A percentile compares a stretch with the other conserved stretches of the same genome.
These are phyloP conservation scores for Austrolebias charrua DNA, from an alignment of 2,797 vertebrate genomes.

Conservation along the genomic window DNA sequence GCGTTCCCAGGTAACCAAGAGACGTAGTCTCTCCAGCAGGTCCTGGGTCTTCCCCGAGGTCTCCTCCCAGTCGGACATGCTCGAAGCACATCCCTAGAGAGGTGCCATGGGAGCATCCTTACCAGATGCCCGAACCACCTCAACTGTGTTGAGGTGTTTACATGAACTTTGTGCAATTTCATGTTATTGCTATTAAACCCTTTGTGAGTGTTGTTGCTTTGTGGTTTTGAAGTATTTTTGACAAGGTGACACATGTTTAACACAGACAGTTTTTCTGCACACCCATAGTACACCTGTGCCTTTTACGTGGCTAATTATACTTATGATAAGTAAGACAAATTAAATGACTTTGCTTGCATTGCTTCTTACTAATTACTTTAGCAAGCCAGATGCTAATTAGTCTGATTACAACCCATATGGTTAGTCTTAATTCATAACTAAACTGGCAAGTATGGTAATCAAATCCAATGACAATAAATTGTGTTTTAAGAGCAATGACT, in stretches of 20 bases:
- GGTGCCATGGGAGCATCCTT: too few relatives aligned
- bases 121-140: too few relatives aligned
- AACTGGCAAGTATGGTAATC: constrained; percentile 34
- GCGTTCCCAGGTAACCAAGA: too few relatives aligned
- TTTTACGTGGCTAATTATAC: constrained; percentile 73
- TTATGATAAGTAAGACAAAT: constrained; percentile 77
- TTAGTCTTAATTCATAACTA: constrained; percentile 46
- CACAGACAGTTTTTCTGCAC: constrained; percentile 67
- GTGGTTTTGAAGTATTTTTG: constrained; percentile 60
- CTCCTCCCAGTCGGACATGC: too few relatives aligned
- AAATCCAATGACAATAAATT: constrained; percentile 16
- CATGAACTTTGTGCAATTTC: constrained; percentile 25
- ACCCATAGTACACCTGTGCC: constrained; percentile 69
- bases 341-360: constrained; percentile 64
- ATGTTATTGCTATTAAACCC: constrained; percentile 58
- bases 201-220: constrained; percentile 46
- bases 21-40: too few relatives aligned
- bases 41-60: too few relatives aligned
- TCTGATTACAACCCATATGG: constrained; percentile 63
- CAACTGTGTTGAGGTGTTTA: too few relatives aligned
- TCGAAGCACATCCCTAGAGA: too few relatives aligned
- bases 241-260: constrained; percentile 69
- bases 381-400: constrained; percentile 69
- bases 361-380: constrained; percentile 76
- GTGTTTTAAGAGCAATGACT: constrained; percentile 10